phyloP scores from a whole-genome alignment of 2,113 vertebrate genomes.

The Castor canadensis region DNA sequence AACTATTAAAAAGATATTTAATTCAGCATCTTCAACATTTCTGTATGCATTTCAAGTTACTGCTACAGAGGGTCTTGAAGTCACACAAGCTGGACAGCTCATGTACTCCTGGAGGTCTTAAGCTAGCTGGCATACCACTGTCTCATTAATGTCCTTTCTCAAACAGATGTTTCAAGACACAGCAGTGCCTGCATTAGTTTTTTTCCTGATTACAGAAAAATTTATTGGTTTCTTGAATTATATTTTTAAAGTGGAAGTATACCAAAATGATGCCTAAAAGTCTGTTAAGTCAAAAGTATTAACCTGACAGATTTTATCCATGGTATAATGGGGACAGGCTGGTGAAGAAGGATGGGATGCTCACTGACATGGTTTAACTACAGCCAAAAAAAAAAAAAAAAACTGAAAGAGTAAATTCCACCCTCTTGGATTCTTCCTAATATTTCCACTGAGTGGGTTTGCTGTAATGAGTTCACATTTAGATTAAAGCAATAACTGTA shows the following conservation, averaged over 20 bases:
- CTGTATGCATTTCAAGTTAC: neutral
- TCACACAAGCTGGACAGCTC: neutral
- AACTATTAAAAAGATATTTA: neutral
- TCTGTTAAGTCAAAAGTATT: neutral
- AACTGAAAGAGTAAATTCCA: neutral
- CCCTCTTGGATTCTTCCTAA: neutral
- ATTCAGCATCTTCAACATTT: neutral
- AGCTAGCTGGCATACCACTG: neutral
- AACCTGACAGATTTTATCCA: neutral
- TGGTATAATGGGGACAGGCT: neutral
- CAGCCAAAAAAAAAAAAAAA: no score
- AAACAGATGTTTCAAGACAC: neutral
- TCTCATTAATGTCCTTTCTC: neutral
- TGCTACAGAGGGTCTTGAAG: neutral
- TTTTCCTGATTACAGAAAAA: neutral
- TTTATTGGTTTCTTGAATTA: neutral
- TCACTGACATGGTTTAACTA: neutral
- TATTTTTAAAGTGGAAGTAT: neutral
- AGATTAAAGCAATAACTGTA: slow-evolving; percentile 41
- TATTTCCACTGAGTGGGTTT: neutral
- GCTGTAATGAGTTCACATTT: neutral
- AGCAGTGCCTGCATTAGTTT: neutral
- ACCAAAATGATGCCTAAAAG: neutral
- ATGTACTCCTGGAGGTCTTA: neutral
- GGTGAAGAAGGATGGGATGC: no score